Percentiles rank a stretch among this genome's conserved stretches.
phyloP scores from a whole-genome alignment of 2,888 invertebrate species.

The Tanytarsus gracilentus region DNA sequence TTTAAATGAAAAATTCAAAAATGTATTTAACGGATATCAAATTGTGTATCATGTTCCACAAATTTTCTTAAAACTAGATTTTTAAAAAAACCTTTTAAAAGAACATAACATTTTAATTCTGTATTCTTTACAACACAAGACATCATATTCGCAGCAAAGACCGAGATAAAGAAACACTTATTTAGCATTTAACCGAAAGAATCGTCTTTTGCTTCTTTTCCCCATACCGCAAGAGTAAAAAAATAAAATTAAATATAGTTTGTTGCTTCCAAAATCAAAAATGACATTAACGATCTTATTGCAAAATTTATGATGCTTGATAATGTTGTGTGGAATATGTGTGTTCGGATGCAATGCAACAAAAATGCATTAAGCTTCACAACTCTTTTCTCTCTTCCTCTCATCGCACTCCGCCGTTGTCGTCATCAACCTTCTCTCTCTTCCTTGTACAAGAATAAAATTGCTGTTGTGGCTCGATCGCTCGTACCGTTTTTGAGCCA shows the following conservation, averaged over 20 bases:
- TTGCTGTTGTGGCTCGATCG: neutral
- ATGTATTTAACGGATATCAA: too few species aligned
- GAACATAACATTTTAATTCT: too few species aligned
- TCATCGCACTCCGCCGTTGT: neutral
- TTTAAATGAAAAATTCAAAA: too few species aligned
- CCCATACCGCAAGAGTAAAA: neutral
- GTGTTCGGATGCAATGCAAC: slow-evolving; percentile 14
- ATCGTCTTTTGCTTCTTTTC: too few species aligned
- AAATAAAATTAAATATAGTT: neutral
- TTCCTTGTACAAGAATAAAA: neutral
- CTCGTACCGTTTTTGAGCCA: neutral
- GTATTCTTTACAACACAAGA: too few species aligned
- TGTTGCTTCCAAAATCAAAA: slow-evolving; percentile 26
- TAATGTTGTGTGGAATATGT: slow-evolving; percentile 24
- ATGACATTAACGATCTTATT: slow-evolving; percentile 26
- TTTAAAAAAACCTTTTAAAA: too few species aligned
- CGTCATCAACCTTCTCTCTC: too few species aligned
- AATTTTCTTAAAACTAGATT: too few species aligned
- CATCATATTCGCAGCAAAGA: too few species aligned
- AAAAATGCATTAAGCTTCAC: slow-evolving; percentile 21
- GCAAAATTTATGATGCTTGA: slow-evolving; percentile 22
- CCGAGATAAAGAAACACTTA: too few species aligned
- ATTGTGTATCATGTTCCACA: too few species aligned
- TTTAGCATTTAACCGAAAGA: too few species aligned
- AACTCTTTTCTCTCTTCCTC: neutral